Percentiles rank a stretch among this genome's conserved stretches.
These are phyloP conservation scores for Podarcis lilfordi DNA, from an alignment of 2,797 vertebrate genomes.

Conservation along the genomic window DNA sequence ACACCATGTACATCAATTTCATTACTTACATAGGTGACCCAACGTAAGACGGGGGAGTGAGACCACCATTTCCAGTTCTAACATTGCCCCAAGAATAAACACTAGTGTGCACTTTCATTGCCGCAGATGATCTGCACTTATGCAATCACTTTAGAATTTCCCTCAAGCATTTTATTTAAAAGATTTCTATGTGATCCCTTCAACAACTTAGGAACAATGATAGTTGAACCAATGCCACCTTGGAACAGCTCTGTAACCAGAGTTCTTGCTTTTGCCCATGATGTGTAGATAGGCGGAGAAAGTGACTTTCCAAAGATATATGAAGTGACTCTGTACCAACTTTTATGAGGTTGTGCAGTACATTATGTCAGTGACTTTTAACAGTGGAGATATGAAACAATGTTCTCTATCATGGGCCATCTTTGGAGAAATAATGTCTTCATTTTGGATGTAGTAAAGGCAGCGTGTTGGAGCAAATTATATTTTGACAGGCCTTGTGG, in stretches of 20 bases:
- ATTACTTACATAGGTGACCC: too few relatives aligned
- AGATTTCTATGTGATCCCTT: neutral
- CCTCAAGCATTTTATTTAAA: neutral
- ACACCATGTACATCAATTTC: too few relatives aligned
- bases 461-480: neutral
- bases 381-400: neutral
- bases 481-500: neutral
- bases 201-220: neutral
- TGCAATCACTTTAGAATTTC: neutral
- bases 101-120: neutral
- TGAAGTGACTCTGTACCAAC: neutral
- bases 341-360: neutral
- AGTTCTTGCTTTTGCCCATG: neutral
- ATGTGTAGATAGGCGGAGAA: neutral
- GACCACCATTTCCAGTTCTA: too few relatives aligned
- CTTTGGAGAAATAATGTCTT: neutral
- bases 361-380: neutral
- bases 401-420: neutral
- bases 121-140: neutral
- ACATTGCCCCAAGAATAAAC: too few relatives aligned
- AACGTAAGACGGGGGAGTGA: too few relatives aligned
- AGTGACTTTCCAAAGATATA: neutral
- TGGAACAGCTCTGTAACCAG: neutral
- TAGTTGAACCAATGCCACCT: neutral
- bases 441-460: neutral